phyloP scores from a whole-genome alignment of 2,888 invertebrate species.

The Neocrepidodera transversa region DNA sequence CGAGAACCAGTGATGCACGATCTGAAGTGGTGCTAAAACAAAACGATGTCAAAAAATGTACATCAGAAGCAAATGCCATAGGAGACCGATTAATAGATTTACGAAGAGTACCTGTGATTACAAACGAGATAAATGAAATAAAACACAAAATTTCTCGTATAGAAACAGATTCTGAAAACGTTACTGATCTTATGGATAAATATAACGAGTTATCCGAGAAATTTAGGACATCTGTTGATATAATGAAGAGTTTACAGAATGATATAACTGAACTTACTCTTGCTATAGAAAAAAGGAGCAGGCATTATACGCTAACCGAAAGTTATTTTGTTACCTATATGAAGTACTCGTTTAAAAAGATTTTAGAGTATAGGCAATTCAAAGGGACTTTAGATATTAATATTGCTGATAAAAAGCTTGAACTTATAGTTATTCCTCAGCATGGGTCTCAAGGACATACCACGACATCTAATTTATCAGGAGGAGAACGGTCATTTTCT shows the following conservation, averaged over 20 bases:
- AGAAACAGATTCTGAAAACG: slow-evolving; percentile 55
- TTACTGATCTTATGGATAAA: slow-evolving; percentile 48
- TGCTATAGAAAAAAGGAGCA: slow-evolving; percentile 53
- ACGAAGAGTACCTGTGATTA: slow-evolving; percentile 54
- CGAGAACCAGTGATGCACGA: slow-evolving; percentile 45
- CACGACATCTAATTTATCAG: slow-evolving; percentile 79
- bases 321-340: slow-evolving; percentile 57
- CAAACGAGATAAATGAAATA: slow-evolving; percentile 59
- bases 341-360: slow-evolving; percentile 63
- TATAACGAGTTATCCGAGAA: slow-evolving; percentile 54
- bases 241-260: slow-evolving; percentile 47
- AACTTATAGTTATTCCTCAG: slow-evolving; percentile 65
- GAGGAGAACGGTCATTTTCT: slow-evolving; percentile 95
- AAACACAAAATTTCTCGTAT: slow-evolving; percentile 59
- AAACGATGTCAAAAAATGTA: slow-evolving; percentile 57
- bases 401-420: slow-evolving; percentile 60
- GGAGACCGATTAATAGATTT: slow-evolving; percentile 63
- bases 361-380: slow-evolving; percentile 66
- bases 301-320: slow-evolving; percentile 56
- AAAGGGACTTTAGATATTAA: slow-evolving; percentile 68
- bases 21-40: slow-evolving; percentile 61
- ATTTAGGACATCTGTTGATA: slow-evolving; percentile 48
- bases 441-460: slow-evolving; percentile 62
- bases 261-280: slow-evolving; percentile 47
- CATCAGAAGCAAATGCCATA: slow-evolving; percentile 59